Base-by-base conservation (phyloP, 2,113 vertebrate genomes). In the Glareola pratincola region DNA sequence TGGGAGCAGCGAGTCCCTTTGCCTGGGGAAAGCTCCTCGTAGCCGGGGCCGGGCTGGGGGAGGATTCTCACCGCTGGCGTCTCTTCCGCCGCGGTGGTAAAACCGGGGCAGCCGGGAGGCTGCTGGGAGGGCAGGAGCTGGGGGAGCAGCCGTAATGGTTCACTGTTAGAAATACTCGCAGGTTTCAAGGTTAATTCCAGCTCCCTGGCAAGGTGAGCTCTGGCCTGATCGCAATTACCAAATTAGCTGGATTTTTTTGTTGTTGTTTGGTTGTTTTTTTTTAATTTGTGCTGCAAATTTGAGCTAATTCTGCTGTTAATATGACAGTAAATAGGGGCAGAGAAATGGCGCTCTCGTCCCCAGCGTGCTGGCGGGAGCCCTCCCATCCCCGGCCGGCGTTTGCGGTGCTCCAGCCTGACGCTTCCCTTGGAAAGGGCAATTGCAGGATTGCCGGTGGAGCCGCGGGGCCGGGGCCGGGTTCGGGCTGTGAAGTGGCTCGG, bases 401-500 rank as follows among this genome's bases (percentile, higher is more conserved):
- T 4, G 0, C 9, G 0, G 0, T 0, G 9, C 73, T 82, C 79
- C 88, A 68, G 85, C 59, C 80, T 4, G 67, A 6, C 8, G 1
- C 30, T 57, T 69, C 81, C 48, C 19, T 8, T 7, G 69, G 75
- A 47, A 64, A 73, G 45, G 88, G 90, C 56, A n/a, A 4, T 2
- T 24, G 41, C n/a, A 6, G 78, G 75, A 16, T 15, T 10, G 45
- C 77, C 1, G 27, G 75, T 9, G 69, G 45, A 23, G 68, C 72
- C 3, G 2, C 0, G 2, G 64, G 4, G 2, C 56, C 1, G 0
- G 50, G 36, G 26, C 56, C 1, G 0, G 50, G 36, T 22, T 36
- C 22, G 3, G 64, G 29, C 62, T 62, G 37, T 2, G 6, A 37
- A 37, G 59, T 3, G 9, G 27, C 34, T 74, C 4, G 7, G 50